Percentiles rank a stretch among this genome's conserved stretches.
phyloP scores from a whole-genome alignment of 2,888 invertebrate genomes.

The Agonopterix heracliana region DNA sequence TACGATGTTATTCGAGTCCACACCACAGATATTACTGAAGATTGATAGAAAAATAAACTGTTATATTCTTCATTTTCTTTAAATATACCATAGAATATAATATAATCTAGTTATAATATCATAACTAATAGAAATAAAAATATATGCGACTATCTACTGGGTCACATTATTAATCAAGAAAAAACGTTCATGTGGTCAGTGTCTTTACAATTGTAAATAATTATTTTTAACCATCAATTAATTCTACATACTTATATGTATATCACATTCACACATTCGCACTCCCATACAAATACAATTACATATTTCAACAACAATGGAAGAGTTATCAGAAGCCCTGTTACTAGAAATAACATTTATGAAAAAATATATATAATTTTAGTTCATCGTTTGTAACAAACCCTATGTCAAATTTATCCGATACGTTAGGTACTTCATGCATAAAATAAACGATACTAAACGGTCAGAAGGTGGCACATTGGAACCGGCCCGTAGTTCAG shows the following conservation, averaged over 20 bases:
- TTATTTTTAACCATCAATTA: constrained; percentile 24
- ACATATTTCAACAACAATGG: constrained; percentile 58
- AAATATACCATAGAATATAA: constrained; percentile 31
- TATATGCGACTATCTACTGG: constrained; percentile 9
- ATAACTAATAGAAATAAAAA: constrained; percentile 26
- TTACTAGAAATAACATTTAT: constrained; percentile 32
- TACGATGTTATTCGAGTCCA: constrained; percentile 16
- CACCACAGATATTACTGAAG: constrained; percentile 32
- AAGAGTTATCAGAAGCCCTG: constrained; percentile 64
- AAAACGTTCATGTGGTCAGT: constrained; percentile 19
- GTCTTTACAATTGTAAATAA: constrained; percentile 36
- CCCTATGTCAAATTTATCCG: constrained; percentile 2
- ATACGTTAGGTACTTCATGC: background rate
- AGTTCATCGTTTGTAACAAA: constrained; percentile 12
- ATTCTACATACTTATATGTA: constrained; percentile 21
- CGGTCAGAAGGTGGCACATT: constrained; percentile 7
- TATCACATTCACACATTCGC: constrained; percentile 41
- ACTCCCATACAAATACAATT: constrained; percentile 35
- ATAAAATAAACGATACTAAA: constrained; percentile 1
- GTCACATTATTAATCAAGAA: constrained; percentile 7
- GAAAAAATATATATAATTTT: constrained; percentile 34
- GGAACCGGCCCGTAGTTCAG: background rate
- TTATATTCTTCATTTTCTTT: constrained; percentile 14
- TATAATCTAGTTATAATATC: constrained; percentile 20
- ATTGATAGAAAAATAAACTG: constrained; percentile 60